Evolutionary conservation across 2,888 invertebrate genomes (phyloP), one percentile per base, ranked within the genome.

Genomic region (Operophtera brumata): DNA sequence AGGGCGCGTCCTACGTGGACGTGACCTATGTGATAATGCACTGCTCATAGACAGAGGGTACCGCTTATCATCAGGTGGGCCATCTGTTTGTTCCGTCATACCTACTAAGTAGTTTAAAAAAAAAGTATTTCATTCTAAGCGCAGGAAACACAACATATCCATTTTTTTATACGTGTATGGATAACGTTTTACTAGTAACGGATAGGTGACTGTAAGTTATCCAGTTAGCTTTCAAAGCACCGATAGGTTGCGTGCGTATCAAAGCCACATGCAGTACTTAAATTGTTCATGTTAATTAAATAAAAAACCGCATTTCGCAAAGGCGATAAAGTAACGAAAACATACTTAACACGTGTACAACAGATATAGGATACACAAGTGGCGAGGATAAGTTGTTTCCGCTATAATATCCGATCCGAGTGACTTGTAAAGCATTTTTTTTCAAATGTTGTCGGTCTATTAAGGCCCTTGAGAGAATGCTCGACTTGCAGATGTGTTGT

Each of bases 341-440:
- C 84, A 82, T 61, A 71, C 66, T 68, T 69, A 76, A 84, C 86
- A 86, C 82, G 80, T 86, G 86, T 84, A 79, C 60, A 66, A 66
- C 76, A 80, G 80, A 82, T 78, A 77, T 62, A 68, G 52, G 52
- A 59, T 67, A 77, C 73, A 73, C 75, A 73, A 81, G 78, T 78
- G 75, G 75, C 60, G 58, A 69, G 78, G 78, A 74, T 80, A 78
- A 76, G 75, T 73, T 66, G 72, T 74, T 82, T 82, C 82, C 83
- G 73, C 69, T 62, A 70, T 30, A 43, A 73, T 20, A 20, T 30
- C 30, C 30, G 30, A 76, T 75, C 72, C 75, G 72, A 74, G 64
- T 61, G 59, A 62, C 66, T 65, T 62, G 67, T 69, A 66, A 62
- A 63, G 59, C 51, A 59, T 55, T 69, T 76, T 78, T 79, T 80